phyloP scores from a whole-genome alignment of 2,888 invertebrate genomes.

The Gasteruption jaculator region DNA sequence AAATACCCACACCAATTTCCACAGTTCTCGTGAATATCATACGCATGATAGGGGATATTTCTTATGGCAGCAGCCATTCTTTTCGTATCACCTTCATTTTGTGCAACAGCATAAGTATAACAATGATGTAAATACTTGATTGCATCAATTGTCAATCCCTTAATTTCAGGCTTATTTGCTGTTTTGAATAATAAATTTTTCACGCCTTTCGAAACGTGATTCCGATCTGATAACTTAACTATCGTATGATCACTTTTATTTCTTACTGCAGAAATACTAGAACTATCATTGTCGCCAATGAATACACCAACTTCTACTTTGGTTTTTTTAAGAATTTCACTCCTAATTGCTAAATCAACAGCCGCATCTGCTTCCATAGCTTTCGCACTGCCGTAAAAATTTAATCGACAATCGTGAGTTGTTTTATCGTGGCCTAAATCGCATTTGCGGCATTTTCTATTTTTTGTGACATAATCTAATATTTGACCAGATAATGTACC shows the following conservation, averaged over 20 bases:
- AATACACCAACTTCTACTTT: constrained; percentile 14
- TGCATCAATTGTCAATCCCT: too few relatives aligned
- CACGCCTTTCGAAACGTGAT: constrained; percentile 14
- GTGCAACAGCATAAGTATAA: too few relatives aligned
- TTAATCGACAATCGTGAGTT: constrained; percentile 14
- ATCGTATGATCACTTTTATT: constrained; percentile 6
- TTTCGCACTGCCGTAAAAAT: constrained; percentile 17
- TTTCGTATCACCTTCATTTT: constrained; percentile 11
- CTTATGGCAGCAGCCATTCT: constrained; percentile 7
- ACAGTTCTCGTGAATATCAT: constrained; percentile 12
- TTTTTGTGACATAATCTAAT: constrained; percentile 14
- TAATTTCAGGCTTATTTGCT: too few relatives aligned
- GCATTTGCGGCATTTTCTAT: constrained; percentile 14
- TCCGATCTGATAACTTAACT: constrained; percentile 12
- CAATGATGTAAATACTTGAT: too few relatives aligned
- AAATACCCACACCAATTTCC: constrained; percentile 9
- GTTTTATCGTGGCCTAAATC: constrained; percentile 9
- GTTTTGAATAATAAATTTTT: too few relatives aligned
- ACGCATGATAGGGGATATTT: constrained; percentile 13
- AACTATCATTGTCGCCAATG: constrained; percentile 13
- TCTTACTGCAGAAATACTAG: constrained; percentile 10
- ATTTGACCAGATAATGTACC: constrained; percentile 7
- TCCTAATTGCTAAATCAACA: constrained; percentile 11
- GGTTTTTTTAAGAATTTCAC: constrained; percentile 5
- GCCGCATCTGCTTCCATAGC: constrained; percentile 18